phyloP scores from a whole-genome alignment of 1,140 invertebrate species.

The Phymastichus coffea region DNA sequence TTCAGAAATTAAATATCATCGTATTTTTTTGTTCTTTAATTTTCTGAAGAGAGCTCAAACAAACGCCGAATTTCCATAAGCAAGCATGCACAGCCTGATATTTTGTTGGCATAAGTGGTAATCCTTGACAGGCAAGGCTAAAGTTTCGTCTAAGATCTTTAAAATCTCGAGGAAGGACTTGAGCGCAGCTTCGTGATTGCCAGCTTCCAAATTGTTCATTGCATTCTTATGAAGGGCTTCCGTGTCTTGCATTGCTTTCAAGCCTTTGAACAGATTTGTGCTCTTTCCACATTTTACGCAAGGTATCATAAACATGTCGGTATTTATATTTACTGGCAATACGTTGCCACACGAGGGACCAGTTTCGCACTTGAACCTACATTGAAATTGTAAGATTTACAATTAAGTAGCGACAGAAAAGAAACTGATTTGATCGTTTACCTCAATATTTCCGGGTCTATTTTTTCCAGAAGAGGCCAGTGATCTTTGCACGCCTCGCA shows the following conservation, averaged over 20 bases:
- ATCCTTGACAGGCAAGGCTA: slow-evolving; percentile 76
- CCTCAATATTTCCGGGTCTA: slow-evolving; percentile 58
- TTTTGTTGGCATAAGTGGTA: slow-evolving; percentile 82
- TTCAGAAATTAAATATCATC: no score
- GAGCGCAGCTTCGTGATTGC: slow-evolving; percentile 65
- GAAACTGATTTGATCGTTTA: slow-evolving; percentile 21
- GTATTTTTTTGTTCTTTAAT: no score
- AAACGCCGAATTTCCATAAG: slow-evolving; percentile 62
- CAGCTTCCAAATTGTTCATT: slow-evolving; percentile 64
- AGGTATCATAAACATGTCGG: slow-evolving; percentile 69
- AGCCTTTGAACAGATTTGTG: slow-evolving; percentile 75
- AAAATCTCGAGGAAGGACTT: slow-evolving; percentile 70
- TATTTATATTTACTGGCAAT: slow-evolving; percentile 63
- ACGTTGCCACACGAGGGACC: slow-evolving; percentile 63
- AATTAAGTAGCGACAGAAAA: neutral
- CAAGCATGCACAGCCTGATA: slow-evolving; percentile 70
- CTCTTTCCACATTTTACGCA: slow-evolving; percentile 69
- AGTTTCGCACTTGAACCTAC: slow-evolving; percentile 62
- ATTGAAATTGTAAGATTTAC: slow-evolving; percentile 2
- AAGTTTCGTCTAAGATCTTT: slow-evolving; percentile 67
- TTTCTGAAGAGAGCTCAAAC: no score
- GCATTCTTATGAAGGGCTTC: slow-evolving; percentile 70
- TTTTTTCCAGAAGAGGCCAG: slow-evolving; percentile 79
- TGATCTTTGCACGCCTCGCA: slow-evolving; percentile 79
- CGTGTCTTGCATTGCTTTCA: slow-evolving; percentile 75